Percentiles rank a stretch among this genome's conserved stretches.
Conservation (phyloP, 37 sponge, comb jelly and placozoan genomes). For the Bolinopsis microptera region DNA sequence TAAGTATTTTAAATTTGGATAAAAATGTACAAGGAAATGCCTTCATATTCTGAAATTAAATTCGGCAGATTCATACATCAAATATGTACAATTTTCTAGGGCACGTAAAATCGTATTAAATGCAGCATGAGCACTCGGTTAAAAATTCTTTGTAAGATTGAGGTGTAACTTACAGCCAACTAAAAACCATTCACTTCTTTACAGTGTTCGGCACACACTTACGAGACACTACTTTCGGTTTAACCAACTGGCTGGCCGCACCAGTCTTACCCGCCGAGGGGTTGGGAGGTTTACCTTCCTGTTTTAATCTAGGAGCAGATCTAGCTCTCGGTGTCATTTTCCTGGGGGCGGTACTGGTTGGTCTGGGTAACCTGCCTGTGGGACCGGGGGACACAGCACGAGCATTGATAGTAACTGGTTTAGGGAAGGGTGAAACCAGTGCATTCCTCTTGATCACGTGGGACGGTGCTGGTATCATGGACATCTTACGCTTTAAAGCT, state of each 20-base stretch:
- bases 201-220: not conserved
- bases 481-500: constrained; percentile 32
- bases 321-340: not conserved
- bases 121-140: too few relatives aligned
- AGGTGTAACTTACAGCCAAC: too few relatives aligned
- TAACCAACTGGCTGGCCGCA: not conserved
- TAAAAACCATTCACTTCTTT: not conserved
- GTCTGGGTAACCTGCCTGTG: not conserved
- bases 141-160: too few relatives aligned
- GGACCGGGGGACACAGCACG: not conserved
- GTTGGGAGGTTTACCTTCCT: not conserved
- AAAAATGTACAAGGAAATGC: too few relatives aligned
- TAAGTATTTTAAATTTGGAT: too few relatives aligned
- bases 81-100: too few relatives aligned
- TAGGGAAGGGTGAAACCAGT: not conserved
- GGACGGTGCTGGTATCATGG: constrained; percentile 32
- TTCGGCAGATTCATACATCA: too few relatives aligned
- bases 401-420: not conserved
- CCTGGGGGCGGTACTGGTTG: not conserved
- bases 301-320: not conserved
- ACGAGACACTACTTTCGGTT: not conserved
- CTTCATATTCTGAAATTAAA: too few relatives aligned
- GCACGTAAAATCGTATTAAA: too few relatives aligned
- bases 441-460: constrained; percentile 8
- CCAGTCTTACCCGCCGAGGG: not conserved